A percentile compares a stretch with the other conserved stretches of the same genome.
Evolutionary conservation across 2,113 vertebrate species (phyloP).

Genomic region (Microtus pennsylvanicus): DNA sequence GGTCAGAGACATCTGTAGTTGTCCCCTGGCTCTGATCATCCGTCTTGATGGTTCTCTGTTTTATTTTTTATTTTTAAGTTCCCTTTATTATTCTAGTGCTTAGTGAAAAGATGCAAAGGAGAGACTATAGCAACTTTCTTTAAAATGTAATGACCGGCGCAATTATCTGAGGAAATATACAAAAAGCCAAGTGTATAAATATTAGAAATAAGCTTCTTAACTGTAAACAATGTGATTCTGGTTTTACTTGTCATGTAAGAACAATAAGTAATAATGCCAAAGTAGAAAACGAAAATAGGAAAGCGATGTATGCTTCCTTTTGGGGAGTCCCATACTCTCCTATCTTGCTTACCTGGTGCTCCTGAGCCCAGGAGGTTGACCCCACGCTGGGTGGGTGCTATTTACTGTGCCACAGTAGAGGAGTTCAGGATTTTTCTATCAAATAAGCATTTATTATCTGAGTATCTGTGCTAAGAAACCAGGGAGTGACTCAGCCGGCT

Average conservation of each 20-base stretch:
- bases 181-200: background rate
- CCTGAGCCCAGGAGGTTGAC: background rate
- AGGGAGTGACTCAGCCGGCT: background rate
- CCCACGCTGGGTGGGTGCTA: background rate
- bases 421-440: background rate
- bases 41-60: background rate
- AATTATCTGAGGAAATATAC: background rate
- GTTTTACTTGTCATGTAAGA: background rate
- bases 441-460: background rate
- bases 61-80: background rate
- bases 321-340: background rate
- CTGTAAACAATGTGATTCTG: background rate
- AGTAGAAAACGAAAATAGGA: background rate
- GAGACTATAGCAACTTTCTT: background rate
- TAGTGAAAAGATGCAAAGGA: background rate
- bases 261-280: background rate
- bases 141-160: background rate
- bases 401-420: background rate
- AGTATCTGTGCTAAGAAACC: background rate
- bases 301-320: background rate
- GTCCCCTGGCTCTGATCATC: background rate
- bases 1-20: background rate
- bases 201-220: conserved; percentile 46
- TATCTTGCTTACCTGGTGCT: background rate
- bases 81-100: background rate